These are phyloP conservation scores for Loris lydekkerianus DNA, from an alignment of 2,797 vertebrate genomes.

Conservation along the genomic window DNA sequence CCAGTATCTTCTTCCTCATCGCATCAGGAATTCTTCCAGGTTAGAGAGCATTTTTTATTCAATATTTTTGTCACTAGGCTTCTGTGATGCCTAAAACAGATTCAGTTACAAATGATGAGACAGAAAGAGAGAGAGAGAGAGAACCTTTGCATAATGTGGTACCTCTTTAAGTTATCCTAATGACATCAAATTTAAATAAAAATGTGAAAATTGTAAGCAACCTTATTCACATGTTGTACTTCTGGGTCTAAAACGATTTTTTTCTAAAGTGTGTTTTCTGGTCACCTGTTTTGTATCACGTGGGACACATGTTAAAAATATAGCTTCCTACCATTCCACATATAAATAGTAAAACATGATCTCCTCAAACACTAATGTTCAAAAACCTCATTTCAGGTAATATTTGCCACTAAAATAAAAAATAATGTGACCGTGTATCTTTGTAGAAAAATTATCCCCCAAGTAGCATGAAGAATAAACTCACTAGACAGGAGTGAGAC, in stretches of 20 bases:
- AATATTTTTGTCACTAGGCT: neutral
- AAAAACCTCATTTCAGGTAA: neutral
- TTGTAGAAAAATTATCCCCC: slow-evolving; percentile 38
- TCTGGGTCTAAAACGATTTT: neutral
- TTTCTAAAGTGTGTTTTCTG: neutral
- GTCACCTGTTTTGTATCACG: neutral
- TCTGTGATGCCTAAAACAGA: neutral
- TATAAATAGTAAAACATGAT: neutral
- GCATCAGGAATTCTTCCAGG: neutral
- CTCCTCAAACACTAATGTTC: neutral
- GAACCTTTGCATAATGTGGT: neutral
- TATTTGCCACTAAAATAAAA: neutral
- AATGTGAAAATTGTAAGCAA: neutral
- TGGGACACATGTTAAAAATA: neutral
- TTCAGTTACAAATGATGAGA: neutral
- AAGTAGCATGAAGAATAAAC: neutral
- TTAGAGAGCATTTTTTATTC: neutral
- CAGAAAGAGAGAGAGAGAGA: neutral
- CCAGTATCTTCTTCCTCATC: neutral
- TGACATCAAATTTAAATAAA: neutral
- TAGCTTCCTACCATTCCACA: neutral
- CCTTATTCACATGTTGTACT: neutral
- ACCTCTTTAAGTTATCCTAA: neutral
- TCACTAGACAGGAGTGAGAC: neutral
- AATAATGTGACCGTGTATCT: neutral